Base-by-base conservation (phyloP, 2,888 invertebrate species). In the Eristalis arbustorum region DNA sequence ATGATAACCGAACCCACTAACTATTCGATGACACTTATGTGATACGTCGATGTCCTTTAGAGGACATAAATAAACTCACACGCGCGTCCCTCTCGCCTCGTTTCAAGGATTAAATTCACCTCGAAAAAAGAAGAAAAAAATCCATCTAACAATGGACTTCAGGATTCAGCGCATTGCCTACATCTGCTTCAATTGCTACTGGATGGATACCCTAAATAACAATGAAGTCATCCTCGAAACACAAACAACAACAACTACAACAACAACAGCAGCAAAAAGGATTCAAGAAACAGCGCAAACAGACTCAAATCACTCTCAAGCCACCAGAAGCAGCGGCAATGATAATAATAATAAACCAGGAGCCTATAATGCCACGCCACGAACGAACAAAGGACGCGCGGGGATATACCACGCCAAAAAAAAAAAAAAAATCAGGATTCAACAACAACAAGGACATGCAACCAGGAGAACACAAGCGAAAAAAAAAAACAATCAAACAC, bases 291-390 rank as follows among this genome's bases (percentile, higher is more conserved):
- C 18, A n/a, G 59, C 75, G 68, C 62, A 68, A 25, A 64, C 34
- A 64, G 74, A 69, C 28, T 69, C 25, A 71, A 69, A 77, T 77
- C 77, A 75, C 82, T 87, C 72, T 49, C 49, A 49, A 49, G 49
- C 49, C 49, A 49, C 49, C 49, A 49, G 49, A 49, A 49, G 49
- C 49, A 49, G 49, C 37, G 67, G 75, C 79, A 83, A 83, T 87
- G 74, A 83, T 82, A 74, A 80, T 81, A 87, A 87, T 83, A 87
- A 87, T 87, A 87, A 87, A 87, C 78, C 78, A 74, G 83, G 83
- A 87, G 87, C 87, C 87, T 87, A 87, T 87, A 83, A 85, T 82
- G 73, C 83, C 79, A 79, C 64, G 79, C 63, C 37, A 37, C 76
- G 71, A 76, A 67, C 66, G n/a, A 78, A 80, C 75, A 79, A 87